Evolutionary conservation across 2,113 vertebrate genomes (phyloP), one percentile per base, ranked within the genome.

Genomic region (Xyrauchen texanus): DNA sequence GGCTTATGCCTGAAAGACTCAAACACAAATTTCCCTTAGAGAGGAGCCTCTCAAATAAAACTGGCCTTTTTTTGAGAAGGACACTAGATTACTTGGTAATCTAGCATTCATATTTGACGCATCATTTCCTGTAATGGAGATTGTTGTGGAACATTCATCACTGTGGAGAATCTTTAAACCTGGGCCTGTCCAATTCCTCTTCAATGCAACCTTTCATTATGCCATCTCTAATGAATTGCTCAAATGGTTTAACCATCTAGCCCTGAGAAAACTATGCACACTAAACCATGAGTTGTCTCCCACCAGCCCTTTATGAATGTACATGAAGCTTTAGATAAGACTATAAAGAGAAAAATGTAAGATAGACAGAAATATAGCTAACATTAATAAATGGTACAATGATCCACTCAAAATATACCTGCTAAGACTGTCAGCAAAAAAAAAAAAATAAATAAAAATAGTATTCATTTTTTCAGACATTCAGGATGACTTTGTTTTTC

Each of bases 201-300:
- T 84, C 69, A 66, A 16, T 13, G 62, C 71, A 69, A 77, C 60
- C 64, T 82, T 61, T 15, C 55, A 63, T 81, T 34, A 61, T 42
- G 81, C 68, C 63, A 61, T 75, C 42, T 69, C 77, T 60, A 76
- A 68, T 89, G 64, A 62, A 85, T 84, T 80, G 57, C 47, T 77
- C 83, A 85, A 72, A 79, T 82, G 34, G 13, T 82, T 34, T 69
- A 81, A 82, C 64, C 81, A 83, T 88, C 84, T 89, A 70, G 83
- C 88, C 90, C 90, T 92, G 91, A 91, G 92, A 88, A 84, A 88
- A 79, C 76, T 80, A 62, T 77, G 81, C 79, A 86, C 55, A 75
- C 75, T 86, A 69, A 84, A 85, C 83, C 80, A 76, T 64, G 4
- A 75, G 64, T 45, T 55, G 42, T 84, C 45, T 68, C 68, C 81